phyloP scores from a whole-genome alignment of 2,113 vertebrate species.

The Phyllostomus hastatus region DNA sequence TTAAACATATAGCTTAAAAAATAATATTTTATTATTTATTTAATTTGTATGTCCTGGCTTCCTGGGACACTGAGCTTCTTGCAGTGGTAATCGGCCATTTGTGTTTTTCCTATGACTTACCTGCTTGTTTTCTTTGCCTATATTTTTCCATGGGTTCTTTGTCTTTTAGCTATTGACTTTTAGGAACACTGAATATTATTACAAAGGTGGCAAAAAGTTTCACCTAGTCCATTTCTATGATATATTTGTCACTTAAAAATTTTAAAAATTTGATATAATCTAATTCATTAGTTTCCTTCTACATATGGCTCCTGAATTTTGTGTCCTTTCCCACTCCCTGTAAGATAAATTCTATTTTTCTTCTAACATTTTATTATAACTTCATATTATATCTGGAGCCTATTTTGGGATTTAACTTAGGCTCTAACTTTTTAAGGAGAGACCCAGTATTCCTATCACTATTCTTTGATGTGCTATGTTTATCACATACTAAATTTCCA shows the following conservation, averaged over 20 bases:
- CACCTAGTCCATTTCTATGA: not conserved
- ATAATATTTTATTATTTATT: not conserved
- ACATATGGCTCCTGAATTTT: slow-evolving; percentile 2
- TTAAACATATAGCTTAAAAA: not conserved
- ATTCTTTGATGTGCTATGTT: slow-evolving; percentile 13
- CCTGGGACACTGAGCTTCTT: not conserved
- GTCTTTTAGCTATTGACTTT: not conserved
- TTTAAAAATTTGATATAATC: not conserved
- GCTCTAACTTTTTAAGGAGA: slow-evolving; percentile 9
- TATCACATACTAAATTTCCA: slow-evolving; percentile 24
- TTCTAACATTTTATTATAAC: not conserved
- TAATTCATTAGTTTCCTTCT: not conserved
- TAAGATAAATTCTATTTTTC: not conserved
- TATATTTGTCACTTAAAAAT: not conserved
- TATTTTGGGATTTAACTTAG: not conserved
- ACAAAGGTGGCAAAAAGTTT: not conserved
- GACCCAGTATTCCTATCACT: not conserved
- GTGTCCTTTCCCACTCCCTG: not conserved
- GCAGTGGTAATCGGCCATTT: not conserved
- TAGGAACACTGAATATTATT: not conserved
- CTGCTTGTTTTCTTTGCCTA: not conserved
- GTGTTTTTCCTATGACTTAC: not conserved
- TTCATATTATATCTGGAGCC: slow-evolving; percentile 15
- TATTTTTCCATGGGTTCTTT: not conserved
- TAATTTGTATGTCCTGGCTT: not conserved